Evolutionary conservation across 2,797 vertebrate genomes (phyloP).

Genomic region (Hippopotamyrus pictus): DNA sequence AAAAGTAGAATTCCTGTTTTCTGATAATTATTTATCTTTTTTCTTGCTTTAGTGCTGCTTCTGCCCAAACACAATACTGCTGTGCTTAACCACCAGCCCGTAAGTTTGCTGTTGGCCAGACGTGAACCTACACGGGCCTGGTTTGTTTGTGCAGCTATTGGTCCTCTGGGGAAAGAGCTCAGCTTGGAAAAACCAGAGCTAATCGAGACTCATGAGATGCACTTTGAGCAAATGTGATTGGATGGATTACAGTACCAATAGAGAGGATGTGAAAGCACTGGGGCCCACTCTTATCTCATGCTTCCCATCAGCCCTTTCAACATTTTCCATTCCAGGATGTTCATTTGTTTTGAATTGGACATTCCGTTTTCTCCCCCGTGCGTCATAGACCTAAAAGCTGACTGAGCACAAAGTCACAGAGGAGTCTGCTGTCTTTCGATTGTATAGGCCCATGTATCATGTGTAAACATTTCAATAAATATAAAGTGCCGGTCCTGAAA

Average conservation of each 20-base stretch:
- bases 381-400: not conserved
- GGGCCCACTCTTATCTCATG: not conserved
- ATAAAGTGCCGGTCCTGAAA: not conserved
- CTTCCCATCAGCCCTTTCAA: not conserved
- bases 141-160: not conserved
- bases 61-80: not conserved
- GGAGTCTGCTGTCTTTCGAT: not conserved
- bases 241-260: not conserved
- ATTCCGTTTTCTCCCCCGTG: not conserved
- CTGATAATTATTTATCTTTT: not conserved
- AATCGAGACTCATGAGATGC: not conserved
- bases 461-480: not conserved
- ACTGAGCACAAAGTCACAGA: not conserved
- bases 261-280: not conserved
- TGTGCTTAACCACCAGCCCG: not conserved
- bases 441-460: not conserved
- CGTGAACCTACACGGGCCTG: not conserved
- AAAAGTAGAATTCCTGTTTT: not conserved
- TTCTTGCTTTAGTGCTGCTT: not conserved
- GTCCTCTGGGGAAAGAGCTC: not conserved
- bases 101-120: not conserved
- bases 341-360: not conserved
- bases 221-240: not conserved
- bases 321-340: not conserved
- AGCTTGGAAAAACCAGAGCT: not conserved